Evolutionary conservation across 2,888 invertebrate species (phyloP), one percentile per base, ranked within the genome.

Genomic region (Amphipoea oculea): DNA sequence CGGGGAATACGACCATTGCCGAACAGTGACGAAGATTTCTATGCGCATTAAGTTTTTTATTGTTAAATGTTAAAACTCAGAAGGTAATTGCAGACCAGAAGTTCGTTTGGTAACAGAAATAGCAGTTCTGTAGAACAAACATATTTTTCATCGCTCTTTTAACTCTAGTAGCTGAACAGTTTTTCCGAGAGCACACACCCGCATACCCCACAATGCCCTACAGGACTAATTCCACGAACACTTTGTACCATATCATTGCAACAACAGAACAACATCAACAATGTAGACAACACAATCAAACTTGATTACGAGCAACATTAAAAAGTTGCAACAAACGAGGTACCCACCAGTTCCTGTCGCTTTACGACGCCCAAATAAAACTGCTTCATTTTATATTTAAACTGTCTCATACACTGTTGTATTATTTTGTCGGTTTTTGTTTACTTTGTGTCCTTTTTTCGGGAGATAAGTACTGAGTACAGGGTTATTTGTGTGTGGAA

Each of bases 201-300:
- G 20, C 57, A 62, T 29, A 17, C 29, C 11, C 20, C 42, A 65
- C 57, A 70, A 57, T 45, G 17, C 40, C 6, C 20, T 65, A 69
- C 57, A 70, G 7, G 45, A 68, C 65, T 70, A 76, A 66, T 62
- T 42, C 54, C 29, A 23, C 51, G n/a, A 60, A 60, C 80, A 83
- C 69, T 54, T 66, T 77, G 83, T 76, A 63, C 36, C 66, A 23
- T 69, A 69, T 83, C 63, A 71, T 72, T 72, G 65, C 70, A 63
- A 63, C 54, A 63, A 62, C 82, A 78, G 62, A 77, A 67, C 71
- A 82, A 29, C 29, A 48, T 48, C 79, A 79, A 88, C 88, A 88
- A 68, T 83, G 88, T 88, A 63, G 63, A 42, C 84, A 81, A 76
- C 88, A 79, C 86, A 88, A 88, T 88, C 88, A 86, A 88, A 88